Percentiles rank a stretch among this genome's conserved stretches.
phyloP scores from a whole-genome alignment of 2,888 invertebrate species.

The Tipula lateralis region DNA sequence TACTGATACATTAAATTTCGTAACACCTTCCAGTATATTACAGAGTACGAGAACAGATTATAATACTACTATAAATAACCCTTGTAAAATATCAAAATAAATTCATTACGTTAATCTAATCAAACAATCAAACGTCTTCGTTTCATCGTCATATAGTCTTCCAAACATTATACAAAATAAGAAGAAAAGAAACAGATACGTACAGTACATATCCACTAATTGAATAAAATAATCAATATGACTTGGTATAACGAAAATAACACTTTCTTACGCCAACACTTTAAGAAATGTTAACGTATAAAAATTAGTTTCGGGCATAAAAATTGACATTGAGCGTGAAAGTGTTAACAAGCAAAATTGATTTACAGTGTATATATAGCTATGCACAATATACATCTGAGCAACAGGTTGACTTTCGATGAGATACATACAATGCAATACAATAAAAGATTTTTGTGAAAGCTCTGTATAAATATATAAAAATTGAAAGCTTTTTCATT shows the following conservation, averaged over 20 bases:
- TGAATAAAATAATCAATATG: slow-evolving; percentile 3
- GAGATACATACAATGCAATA: not conserved
- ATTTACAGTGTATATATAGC: not conserved
- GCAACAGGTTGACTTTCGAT: not conserved
- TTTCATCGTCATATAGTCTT: not conserved
- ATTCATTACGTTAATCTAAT: slow-evolving; percentile 13
- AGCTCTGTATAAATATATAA: not conserved
- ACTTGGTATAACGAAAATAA: not conserved
- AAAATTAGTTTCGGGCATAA: not conserved
- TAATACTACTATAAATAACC: not conserved
- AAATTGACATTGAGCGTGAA: not conserved
- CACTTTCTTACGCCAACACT: not conserved
- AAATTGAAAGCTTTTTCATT: not conserved
- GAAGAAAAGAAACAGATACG: not conserved
- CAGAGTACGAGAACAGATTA: not conserved
- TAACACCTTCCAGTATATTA: not conserved
- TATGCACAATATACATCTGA: not conserved
- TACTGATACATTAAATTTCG: not conserved
- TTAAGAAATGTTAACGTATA: not conserved
- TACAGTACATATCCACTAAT: not conserved
- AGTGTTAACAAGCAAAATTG: not conserved
- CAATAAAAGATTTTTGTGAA: not conserved
- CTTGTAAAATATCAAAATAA: slow-evolving; percentile 24
- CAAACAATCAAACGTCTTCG: not conserved
- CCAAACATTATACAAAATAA: not conserved